Percentiles rank a stretch among this genome's conserved stretches.
Conservation (phyloP, 2,888 invertebrate genomes). For the Drosophila anomalata region DNA sequence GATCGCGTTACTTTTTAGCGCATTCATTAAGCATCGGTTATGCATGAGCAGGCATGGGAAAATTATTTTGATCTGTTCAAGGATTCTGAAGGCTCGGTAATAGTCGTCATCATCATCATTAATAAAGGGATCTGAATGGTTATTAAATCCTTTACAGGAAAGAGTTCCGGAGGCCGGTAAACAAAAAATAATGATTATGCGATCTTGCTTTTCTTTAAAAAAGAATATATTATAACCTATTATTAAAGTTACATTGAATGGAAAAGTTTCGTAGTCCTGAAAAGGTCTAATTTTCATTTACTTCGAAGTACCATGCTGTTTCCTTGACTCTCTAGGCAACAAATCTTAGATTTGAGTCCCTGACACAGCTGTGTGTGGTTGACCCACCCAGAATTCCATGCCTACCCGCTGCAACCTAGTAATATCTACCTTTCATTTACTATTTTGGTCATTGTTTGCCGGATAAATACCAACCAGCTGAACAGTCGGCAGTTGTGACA, state of each 20-base stretch:
- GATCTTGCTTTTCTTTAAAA: background rate
- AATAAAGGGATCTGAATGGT: slow-evolving; percentile 4
- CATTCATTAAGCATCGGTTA: slow-evolving; percentile 50
- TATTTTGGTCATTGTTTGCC: slow-evolving; percentile 7
- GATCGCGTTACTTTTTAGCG: slow-evolving; percentile 47
- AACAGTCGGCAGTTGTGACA: slow-evolving; percentile 45
- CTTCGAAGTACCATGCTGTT: background rate
- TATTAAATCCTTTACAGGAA: background rate
- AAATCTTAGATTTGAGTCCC: slow-evolving; percentile 1
- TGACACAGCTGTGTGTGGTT: slow-evolving; percentile 29
- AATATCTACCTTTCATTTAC: slow-evolving; percentile 37
- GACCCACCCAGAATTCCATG: slow-evolving; percentile 38
- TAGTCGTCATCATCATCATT: slow-evolving; percentile 25
- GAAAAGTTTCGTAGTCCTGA: background rate
- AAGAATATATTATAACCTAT: background rate
- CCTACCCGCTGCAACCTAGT: slow-evolving; percentile 27
- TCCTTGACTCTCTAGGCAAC: background rate
- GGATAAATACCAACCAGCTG: slow-evolving; percentile 36
- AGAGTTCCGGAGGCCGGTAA: background rate
- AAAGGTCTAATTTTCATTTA: background rate
- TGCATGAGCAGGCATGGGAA: slow-evolving; percentile 71
- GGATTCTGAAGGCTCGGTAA: slow-evolving; percentile 12
- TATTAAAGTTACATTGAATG: background rate
- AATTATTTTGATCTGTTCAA: slow-evolving; percentile 27
- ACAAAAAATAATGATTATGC: background rate